These are phyloP conservation scores for Antechinus flavipes DNA, from an alignment of 2,113 vertebrate genomes.

Conservation along the genomic window DNA sequence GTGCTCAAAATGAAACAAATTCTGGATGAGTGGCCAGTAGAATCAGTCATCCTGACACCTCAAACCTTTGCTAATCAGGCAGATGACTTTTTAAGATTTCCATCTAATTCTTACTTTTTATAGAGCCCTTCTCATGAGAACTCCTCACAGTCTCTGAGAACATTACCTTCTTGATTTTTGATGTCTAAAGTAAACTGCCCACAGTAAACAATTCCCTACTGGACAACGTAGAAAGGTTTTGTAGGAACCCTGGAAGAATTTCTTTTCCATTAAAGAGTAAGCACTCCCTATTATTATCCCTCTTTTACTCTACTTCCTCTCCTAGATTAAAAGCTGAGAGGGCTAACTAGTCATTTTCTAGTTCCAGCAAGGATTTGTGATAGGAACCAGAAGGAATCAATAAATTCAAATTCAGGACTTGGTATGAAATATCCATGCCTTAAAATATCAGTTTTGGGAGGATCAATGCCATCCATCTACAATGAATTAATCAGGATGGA, in stretches of 20 bases:
- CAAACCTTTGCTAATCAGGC: not conserved
- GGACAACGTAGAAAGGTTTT: not conserved
- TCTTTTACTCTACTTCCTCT: not conserved
- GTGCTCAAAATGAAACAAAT: not conserved
- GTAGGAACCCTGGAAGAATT: not conserved
- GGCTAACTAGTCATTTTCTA: not conserved
- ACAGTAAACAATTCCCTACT: not conserved
- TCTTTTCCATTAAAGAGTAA: not conserved
- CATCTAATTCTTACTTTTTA: not conserved
- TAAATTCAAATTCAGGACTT: not conserved
- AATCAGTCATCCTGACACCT: not conserved
- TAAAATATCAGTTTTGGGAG: not conserved
- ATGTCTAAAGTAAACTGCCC: not conserved
- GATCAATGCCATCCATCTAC: not conserved
- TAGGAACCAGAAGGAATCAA: not conserved
- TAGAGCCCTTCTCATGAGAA: not conserved
- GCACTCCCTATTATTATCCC: not conserved
- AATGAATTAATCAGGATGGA: not conserved
- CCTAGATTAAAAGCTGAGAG: not conserved
- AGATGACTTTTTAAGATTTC: not conserved
- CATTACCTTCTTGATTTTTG: not conserved
- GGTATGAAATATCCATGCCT: not conserved
- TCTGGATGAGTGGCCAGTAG: not conserved
- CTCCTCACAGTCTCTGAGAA: not conserved
- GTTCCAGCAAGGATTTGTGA: not conserved